phyloP scores from a whole-genome alignment of 2,888 invertebrate species.

The Ganaspis brasiliensis region DNA sequence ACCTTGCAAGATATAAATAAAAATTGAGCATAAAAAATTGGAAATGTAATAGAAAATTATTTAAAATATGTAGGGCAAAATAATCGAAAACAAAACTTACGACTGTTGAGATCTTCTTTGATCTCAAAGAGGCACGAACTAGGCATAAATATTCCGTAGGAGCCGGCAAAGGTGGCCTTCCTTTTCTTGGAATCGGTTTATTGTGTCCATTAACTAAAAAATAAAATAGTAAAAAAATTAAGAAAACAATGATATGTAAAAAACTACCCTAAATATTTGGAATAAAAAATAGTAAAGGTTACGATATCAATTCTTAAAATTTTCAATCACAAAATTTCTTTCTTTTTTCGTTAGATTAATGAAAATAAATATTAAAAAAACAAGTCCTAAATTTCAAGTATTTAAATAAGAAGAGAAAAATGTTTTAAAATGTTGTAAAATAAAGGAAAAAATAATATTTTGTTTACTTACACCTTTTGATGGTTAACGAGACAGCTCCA shows the following conservation, averaged over 20 bases:
- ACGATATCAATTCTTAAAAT: too few relatives aligned
- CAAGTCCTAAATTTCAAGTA: too few relatives aligned
- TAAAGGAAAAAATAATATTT: slow-evolving; percentile 14
- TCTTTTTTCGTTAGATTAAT: too few relatives aligned
- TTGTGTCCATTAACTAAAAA: slow-evolving; percentile 89
- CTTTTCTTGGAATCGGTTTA: slow-evolving; percentile 88
- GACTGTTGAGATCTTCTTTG: slow-evolving; percentile 90
- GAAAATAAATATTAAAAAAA: too few relatives aligned
- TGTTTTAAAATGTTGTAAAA: slow-evolving; percentile 48
- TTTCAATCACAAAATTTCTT: too few relatives aligned
- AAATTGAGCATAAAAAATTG: too few relatives aligned
- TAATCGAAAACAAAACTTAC: slow-evolving; percentile 81
- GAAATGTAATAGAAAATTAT: too few relatives aligned
- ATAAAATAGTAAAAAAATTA: slow-evolving; percentile 41
- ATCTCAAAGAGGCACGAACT: slow-evolving; percentile 90
- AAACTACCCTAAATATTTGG: too few relatives aligned
- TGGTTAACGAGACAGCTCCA: slow-evolving; percentile 93
- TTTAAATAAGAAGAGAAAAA: too few relatives aligned
- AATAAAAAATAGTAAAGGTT: too few relatives aligned
- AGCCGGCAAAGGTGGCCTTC: slow-evolving; percentile 83
- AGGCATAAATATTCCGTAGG: slow-evolving; percentile 90
- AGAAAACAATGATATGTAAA: background rate
- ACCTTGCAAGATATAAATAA: too few relatives aligned
- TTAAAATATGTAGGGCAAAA: too few relatives aligned
- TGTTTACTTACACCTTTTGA: slow-evolving; percentile 93